Base-by-base conservation (phyloP, 2,113 vertebrate genomes). In the Machaerirhynchus nigripectus region DNA sequence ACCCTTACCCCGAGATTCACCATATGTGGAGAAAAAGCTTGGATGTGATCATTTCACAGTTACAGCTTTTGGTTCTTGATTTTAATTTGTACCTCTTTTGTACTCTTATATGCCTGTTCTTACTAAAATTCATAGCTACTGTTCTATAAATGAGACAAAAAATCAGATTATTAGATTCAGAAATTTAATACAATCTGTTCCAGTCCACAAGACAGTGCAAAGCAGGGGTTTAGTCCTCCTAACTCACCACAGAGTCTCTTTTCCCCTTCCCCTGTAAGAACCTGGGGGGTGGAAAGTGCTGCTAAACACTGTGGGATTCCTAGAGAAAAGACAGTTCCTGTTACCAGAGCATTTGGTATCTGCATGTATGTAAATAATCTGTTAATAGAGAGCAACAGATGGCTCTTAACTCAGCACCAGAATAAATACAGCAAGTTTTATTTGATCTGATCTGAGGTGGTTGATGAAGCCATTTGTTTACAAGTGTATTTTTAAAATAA, bases 391-490 rank as follows among this genome's bases (percentile, higher is more conserved):
- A 86, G 75, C 78, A 91, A 85, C 89, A 89, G 91, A 90, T 87
- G 67, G 70, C 70, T 94, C 84, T 80, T 35, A 94, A 91, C 67
- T 65, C 80, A 73, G 94, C 67, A 96, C 35, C 75, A 88, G 78
- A 78, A 93, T 70, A 95, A 94, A 80, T 87, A 79, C 0, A 82
- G 77, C 60, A 37, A 86, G 31, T 91, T 91, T 91, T 81, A 89
- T 89, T 95, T 93, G 42, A 94, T 94, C 81, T 85, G 93, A 92
- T 89, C 67, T 27, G 56, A 94, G 71, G 64, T 95, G 47, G 68
- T 52, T 96, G 75, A 90, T 84, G 56, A 60, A 92, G 52, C 92
- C 73, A 70, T 84, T 96, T 94, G 84, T 95, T 94, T 96, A 88
- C 49, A 37, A 82, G 86, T 49, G 47, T 88, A 28, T 86, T 94